Evolutionary conservation across 2,113 vertebrate species (phyloP).

Genomic region (Microtus montanus): DNA sequence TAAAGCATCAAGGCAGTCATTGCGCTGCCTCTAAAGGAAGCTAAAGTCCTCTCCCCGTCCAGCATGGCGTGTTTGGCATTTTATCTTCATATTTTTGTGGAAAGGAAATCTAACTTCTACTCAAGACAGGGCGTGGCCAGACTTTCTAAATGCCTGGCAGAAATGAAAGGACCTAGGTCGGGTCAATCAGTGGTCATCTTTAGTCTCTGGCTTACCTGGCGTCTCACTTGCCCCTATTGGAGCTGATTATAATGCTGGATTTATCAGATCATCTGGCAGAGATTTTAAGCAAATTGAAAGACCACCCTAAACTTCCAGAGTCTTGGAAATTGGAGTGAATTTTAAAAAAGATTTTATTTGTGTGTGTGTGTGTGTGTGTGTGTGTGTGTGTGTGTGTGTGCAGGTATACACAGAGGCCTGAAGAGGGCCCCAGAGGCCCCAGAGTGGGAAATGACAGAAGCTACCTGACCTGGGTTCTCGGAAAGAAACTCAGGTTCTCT

Average conservation of each 20-base stretch:
- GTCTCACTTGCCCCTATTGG: rapidly evolving
- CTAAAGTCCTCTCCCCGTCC: background rate
- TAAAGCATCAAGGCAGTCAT: background rate
- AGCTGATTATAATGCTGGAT: background rate
- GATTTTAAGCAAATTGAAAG: background rate
- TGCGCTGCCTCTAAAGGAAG: background rate
- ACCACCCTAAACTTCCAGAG: background rate
- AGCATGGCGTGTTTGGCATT: background rate
- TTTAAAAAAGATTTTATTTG: background rate
- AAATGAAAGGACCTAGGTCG: background rate
- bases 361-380: background rate
- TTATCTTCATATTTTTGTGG: background rate
- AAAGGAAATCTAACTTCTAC: background rate
- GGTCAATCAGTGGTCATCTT: background rate
- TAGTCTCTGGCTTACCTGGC: rapidly evolving
- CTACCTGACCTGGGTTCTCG: too few species aligned
- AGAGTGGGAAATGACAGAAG: background rate
- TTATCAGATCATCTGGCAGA: background rate
- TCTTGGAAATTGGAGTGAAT: background rate
- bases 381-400: background rate
- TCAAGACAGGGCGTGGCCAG: background rate
- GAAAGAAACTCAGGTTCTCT: background rate
- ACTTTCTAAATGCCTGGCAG: background rate
- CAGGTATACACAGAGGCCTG: background rate
- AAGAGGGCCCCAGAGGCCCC: too few species aligned